Conservation (phyloP, 2,797 vertebrate species). For the Cossypha dichroa region DNA sequence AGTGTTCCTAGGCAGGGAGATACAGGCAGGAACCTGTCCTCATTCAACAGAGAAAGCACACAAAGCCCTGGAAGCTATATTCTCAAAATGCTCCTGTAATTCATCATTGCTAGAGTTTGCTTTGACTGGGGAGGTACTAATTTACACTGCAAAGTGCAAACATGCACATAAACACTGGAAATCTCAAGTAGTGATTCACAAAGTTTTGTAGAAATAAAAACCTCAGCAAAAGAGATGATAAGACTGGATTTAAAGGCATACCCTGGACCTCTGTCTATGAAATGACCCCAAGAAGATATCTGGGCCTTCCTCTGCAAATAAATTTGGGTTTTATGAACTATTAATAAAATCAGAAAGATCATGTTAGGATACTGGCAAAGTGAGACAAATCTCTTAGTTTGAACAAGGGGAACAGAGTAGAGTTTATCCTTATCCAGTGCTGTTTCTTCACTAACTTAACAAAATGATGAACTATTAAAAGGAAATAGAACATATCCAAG, state of each 20-base stretch:
- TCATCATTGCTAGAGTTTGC: background rate
- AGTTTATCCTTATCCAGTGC: background rate
- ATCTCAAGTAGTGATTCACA: background rate
- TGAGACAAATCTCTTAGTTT: background rate
- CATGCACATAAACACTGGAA: background rate
- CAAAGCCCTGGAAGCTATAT: background rate
- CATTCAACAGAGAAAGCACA: background rate
- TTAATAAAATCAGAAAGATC: background rate
- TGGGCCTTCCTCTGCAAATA: background rate
- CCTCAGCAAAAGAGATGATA: background rate
- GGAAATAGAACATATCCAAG: background rate
- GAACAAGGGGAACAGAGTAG: background rate
- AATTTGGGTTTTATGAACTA: background rate
- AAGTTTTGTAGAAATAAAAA: background rate
- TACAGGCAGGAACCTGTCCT: background rate
- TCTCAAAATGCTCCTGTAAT: background rate
- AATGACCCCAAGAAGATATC: background rate
- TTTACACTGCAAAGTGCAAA: constrained; percentile 10
- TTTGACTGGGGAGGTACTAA: background rate
- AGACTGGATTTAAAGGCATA: constrained; percentile 1
- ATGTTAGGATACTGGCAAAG: background rate
- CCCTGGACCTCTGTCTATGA: background rate
- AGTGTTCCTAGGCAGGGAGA: background rate
- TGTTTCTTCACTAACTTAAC: background rate
- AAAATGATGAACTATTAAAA: background rate